phyloP scores from a whole-genome alignment of 2,797 vertebrate genomes.

The Anguilla obscura region DNA sequence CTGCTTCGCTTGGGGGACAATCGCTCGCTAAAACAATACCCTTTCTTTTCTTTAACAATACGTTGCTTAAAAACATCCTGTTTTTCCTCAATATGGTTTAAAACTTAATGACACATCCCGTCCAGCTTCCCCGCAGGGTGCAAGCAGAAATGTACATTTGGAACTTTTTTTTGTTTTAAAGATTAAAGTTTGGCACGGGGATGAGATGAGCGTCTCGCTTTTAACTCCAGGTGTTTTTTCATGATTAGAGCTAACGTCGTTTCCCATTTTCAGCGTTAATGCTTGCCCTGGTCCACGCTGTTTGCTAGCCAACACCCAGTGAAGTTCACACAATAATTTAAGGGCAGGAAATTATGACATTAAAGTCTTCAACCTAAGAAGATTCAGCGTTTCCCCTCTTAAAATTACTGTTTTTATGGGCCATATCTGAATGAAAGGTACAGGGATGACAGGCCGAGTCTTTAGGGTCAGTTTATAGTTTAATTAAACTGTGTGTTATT shows the following conservation, averaged over 20 bases:
- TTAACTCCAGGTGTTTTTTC: slow-evolving; percentile 1
- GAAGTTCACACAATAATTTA: not conserved
- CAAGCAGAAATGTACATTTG: slow-evolving; percentile 35
- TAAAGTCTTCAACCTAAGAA: not conserved
- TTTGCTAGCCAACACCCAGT: not conserved
- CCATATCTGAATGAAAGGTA: slow-evolving; percentile 37
- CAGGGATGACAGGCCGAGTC: slow-evolving; percentile 48
- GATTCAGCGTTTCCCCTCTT: not conserved
- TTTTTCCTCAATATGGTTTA: slow-evolving; percentile 54
- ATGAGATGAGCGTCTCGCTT: not conserved
- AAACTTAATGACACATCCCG: slow-evolving; percentile 58
- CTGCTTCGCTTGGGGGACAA: slow-evolving; percentile 43
- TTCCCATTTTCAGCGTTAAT: not conserved
- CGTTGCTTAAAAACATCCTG: slow-evolving; percentile 56
- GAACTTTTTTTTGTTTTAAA: slow-evolving; percentile 36
- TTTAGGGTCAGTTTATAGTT: slow-evolving; percentile 58
- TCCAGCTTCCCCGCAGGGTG: slow-evolving; percentile 48
- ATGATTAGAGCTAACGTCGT: not conserved
- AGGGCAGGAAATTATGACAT: not conserved
- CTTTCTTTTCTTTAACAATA: slow-evolving; percentile 51
- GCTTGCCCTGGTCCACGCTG: not conserved
- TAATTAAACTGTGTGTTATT: slow-evolving; percentile 59
- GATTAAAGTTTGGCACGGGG: slow-evolving; percentile 40
- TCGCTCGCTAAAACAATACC: slow-evolving; percentile 49
- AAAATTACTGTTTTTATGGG: not conserved